Percentiles rank a stretch among this genome's conserved stretches.
Evolutionary conservation across 2,888 invertebrate species (phyloP).

Genomic region (Noctua comes): DNA sequence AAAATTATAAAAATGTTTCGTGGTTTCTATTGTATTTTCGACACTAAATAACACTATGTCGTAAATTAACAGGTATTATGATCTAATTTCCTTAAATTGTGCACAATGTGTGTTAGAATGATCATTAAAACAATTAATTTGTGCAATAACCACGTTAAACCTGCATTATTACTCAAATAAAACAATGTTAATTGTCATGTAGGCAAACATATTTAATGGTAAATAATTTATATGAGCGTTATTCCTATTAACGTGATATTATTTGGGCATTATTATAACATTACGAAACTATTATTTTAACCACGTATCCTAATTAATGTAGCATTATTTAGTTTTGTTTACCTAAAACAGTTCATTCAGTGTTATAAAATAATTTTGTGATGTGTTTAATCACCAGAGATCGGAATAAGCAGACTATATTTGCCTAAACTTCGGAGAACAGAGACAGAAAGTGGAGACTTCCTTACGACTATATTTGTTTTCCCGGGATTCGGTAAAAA

Average conservation of each 20-base stretch:
- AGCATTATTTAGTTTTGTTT: slow-evolving; percentile 8
- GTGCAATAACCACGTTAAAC: slow-evolving; percentile 23
- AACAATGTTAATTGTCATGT: slow-evolving; percentile 21
- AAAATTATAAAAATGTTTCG: neutral
- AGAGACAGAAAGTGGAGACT: too few relatives aligned
- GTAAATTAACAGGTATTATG: slow-evolving; percentile 4
- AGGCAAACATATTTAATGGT: slow-evolving; percentile 1
- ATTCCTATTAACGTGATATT: slow-evolving; percentile 12
- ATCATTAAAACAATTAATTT: slow-evolving; percentile 37
- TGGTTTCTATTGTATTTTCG: neutral
- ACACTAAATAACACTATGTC: neutral
- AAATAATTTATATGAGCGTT: slow-evolving; percentile 4
- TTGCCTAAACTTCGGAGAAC: too few relatives aligned
- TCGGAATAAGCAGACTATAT: too few relatives aligned
- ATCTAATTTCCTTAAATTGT: slow-evolving; percentile 25
- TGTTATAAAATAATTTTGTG: neutral
- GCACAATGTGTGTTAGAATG: slow-evolving; percentile 10
- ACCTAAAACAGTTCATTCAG: neutral
- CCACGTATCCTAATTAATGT: too few relatives aligned
- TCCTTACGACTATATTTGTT: too few relatives aligned
- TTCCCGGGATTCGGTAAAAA: too few relatives aligned
- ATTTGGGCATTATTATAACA: neutral
- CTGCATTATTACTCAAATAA: slow-evolving; percentile 30
- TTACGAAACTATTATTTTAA: neutral
- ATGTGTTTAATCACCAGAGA: too few relatives aligned